Evolutionary conservation across 2,113 vertebrate species (phyloP).

Genomic region (Speoplatyrhinus poulsoni): DNA sequence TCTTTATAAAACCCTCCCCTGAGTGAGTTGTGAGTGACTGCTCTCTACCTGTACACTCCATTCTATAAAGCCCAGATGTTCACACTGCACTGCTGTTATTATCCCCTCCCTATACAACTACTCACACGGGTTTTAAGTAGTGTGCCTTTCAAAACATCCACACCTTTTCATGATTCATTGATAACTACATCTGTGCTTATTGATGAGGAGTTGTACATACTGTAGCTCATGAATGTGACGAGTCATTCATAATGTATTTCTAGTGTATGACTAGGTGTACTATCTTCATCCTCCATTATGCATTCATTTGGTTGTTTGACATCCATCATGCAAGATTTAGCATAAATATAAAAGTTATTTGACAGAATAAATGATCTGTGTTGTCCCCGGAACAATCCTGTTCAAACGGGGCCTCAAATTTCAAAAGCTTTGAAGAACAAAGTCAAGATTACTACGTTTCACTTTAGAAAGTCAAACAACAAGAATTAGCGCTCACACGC

Average conservation of each 20-base stretch:
- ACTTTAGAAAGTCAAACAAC: slow-evolving; percentile 18
- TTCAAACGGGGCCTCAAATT: slow-evolving; percentile 40
- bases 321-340: neutral
- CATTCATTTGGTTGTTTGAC: slow-evolving; percentile 2
- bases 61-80: too few species aligned
- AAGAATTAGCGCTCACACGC: slow-evolving; percentile 16
- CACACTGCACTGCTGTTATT: too few species aligned
- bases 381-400: slow-evolving; percentile 20
- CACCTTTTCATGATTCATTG: too few species aligned
- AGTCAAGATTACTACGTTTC: slow-evolving; percentile 50
- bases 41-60: too few species aligned
- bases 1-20: too few species aligned
- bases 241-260: slow-evolving; percentile 9
- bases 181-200: neutral
- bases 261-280: neutral
- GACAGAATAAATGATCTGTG: slow-evolving; percentile 6
- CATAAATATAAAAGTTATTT: slow-evolving; percentile 17
- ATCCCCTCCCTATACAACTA: too few species aligned
- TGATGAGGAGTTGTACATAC: too few species aligned
- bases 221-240: neutral
- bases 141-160: too few species aligned
- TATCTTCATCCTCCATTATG: neutral
- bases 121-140: too few species aligned
- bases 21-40: too few species aligned
- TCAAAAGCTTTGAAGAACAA: slow-evolving; percentile 34